Conservation (phyloP, 2,888 invertebrate species). For the Dasypogon diadema region DNA sequence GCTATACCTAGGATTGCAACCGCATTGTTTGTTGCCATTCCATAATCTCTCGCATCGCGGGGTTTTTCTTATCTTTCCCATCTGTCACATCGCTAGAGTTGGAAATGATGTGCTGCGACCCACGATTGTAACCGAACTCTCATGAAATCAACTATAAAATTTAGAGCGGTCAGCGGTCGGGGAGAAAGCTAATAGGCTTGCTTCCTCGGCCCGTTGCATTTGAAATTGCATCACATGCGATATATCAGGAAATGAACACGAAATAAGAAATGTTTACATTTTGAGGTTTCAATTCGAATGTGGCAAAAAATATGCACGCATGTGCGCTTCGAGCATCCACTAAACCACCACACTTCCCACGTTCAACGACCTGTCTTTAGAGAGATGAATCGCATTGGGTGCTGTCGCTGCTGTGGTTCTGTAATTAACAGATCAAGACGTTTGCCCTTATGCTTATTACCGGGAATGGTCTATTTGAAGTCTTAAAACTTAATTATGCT, state of each 20-base stretch:
- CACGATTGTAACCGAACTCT: conserved; percentile 9
- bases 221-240: conserved; percentile 13
- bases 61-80: background rate
- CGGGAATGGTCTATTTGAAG: background rate
- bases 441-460: background rate
- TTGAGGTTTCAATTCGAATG: background rate
- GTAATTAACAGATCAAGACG: background rate
- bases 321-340: background rate
- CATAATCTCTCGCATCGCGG: background rate
- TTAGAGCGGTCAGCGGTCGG: conserved; percentile 35
- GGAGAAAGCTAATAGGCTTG: conserved; percentile 37
- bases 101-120: background rate
- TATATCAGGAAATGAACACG: conserved; percentile 17
- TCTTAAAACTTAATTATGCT: background rate
- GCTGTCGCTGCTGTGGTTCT: background rate
- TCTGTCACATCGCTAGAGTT: background rate
- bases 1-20: conserved; percentile 10
- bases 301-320: background rate
- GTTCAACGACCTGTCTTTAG: background rate
- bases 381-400: background rate
- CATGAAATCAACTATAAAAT: conserved; percentile 42
- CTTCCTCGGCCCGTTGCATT: background rate
- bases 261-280: background rate
- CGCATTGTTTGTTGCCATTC: background rate
- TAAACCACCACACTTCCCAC: background rate